These are phyloP conservation scores for Trogon melanurus DNA, from an alignment of 2,113 vertebrate species.

Conservation along the genomic window DNA sequence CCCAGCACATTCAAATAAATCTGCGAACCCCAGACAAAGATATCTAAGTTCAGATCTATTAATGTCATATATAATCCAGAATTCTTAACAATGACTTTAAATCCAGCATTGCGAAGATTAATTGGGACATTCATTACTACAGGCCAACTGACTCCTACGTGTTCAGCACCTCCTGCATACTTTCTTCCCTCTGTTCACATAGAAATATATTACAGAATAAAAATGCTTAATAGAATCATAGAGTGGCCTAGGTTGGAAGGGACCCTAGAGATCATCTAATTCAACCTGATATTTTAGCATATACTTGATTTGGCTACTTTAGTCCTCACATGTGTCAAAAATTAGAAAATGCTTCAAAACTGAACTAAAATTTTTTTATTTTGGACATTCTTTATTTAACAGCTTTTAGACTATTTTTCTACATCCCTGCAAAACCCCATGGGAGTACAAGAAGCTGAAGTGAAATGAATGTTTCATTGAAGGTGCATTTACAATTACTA, in stretches of 20 bases:
- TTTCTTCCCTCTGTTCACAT: background rate
- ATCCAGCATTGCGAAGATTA: background rate
- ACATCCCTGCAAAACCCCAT: background rate
- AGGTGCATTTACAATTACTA: background rate
- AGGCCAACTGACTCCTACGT: fast-evolving
- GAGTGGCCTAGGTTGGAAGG: no score
- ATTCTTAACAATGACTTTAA: background rate
- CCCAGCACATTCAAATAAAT: background rate
- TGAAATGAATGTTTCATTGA: background rate
- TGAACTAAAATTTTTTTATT: background rate
- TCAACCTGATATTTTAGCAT: background rate
- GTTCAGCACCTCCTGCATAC: background rate
- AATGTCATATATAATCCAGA: background rate
- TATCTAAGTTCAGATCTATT: background rate
- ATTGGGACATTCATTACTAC: background rate
- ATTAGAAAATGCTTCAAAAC: background rate
- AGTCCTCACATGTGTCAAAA: background rate
- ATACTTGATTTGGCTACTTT: background rate
- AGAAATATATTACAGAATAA: background rate
- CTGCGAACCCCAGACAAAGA: background rate
- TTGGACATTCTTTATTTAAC: background rate
- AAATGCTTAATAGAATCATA: background rate
- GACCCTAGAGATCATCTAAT: no score
- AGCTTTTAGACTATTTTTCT: background rate
- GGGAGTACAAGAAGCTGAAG: background rate